Base-by-base conservation (phyloP, 2,113 vertebrate species). In the Sinocyclocheilus rhinocerous region DNA sequence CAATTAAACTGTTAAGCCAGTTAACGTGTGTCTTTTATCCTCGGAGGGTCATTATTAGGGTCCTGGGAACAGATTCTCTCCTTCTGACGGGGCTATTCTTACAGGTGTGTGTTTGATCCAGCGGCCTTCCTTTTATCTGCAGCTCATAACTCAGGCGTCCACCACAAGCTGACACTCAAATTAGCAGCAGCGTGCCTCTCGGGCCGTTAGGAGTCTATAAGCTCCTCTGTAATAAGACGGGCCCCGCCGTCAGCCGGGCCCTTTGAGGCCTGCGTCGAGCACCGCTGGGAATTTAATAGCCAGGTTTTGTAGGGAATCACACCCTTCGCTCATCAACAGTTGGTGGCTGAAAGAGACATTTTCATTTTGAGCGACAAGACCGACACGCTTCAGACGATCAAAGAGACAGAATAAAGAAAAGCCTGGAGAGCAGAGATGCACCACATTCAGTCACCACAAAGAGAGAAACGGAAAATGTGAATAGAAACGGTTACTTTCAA, bases 151-250 rank as follows among this genome's bases (percentile, higher is more conserved):
- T 90, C 91, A 91, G 85, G 73, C 77, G 65, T 91, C 89, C 87
- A 84, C 88, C 91, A 93, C 91, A 87, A 90, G 90, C 89, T 90
- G 91, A 92, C 88, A 89, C 85, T 92, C 89, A 92, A 90, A 93
- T 93, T 92, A 93, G 89, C 88, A 76, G 72, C 45, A 88, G 90
- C 87, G 87, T 89, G 88, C 87, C 76, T 86, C 76, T 89, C 87
- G 45, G 83, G 39, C 80, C 80, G 85, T 86, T 88, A 91, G 81
- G 52, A 83, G 69, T 36, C 24, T 18, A 50, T 79, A 80, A 29
- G n/a, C 87, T 72, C 77, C 86, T 90, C 88, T 89, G 89, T 86
- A 88, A 76, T 11, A 24, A 73, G 22, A 73, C 85, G 11, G 33
- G 50, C 20, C 50, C 4, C 50, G 55, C 11, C 29, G 16, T 78